phyloP scores from a whole-genome alignment of 1,140 invertebrate species.

The Proctacanthus coquilletti region DNA sequence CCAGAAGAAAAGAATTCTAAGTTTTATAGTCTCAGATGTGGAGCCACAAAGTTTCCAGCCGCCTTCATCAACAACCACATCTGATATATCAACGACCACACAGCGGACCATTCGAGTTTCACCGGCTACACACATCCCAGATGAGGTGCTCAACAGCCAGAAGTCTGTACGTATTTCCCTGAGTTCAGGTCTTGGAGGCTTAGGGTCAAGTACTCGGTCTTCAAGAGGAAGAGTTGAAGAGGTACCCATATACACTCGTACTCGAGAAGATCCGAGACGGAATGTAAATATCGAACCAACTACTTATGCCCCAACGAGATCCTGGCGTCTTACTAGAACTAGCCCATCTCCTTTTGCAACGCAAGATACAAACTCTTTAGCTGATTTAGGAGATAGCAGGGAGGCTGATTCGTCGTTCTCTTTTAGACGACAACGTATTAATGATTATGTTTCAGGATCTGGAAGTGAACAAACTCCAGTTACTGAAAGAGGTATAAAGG shows the following conservation, averaged over 20 bases:
- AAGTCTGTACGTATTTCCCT: neutral
- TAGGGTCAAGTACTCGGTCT: neutral
- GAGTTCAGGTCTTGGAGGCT: neutral
- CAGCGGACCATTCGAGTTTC: no score
- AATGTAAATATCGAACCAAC: constrained; percentile 25
- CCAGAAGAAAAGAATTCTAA: constrained; percentile 19
- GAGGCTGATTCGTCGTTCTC: neutral
- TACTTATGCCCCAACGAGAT: constrained; percentile 18
- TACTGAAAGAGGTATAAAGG: constrained; percentile 2
- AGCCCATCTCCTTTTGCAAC: neutral
- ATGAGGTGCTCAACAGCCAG: neutral
- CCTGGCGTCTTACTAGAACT: neutral
- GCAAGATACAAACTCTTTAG: neutral
- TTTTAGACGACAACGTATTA: constrained; percentile 1
- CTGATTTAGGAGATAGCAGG: neutral
- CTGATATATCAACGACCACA: neutral
- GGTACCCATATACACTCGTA: no score
- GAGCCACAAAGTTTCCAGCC: constrained; percentile 22
- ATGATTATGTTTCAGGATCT: constrained; percentile 4
- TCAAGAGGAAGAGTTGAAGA: constrained; percentile 1
- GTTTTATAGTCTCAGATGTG: constrained; percentile 19
- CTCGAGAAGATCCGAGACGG: no score
- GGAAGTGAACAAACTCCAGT: constrained; percentile 5
- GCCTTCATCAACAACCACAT: constrained; percentile 4
- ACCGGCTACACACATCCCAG: neutral